Percentiles rank a stretch among this genome's conserved stretches.
Conservation (phyloP, 2,113 vertebrate genomes). For the Leptodactylus fuscus region DNA sequence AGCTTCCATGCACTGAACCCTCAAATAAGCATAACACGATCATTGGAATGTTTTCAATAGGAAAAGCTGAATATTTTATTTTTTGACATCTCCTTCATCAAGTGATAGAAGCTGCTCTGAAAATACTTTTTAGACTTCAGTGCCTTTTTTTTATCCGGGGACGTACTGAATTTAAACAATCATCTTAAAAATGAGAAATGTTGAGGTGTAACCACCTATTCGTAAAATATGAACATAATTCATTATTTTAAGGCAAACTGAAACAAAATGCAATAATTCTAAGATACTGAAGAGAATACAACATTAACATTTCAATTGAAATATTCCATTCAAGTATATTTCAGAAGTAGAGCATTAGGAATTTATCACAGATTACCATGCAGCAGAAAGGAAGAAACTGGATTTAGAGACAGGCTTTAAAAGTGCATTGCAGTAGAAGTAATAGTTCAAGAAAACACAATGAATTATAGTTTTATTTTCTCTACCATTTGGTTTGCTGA, state of each 20-base stretch:
- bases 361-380: background rate
- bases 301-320: conserved; percentile 15
- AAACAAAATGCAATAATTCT: conserved; percentile 16
- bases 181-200: conserved; percentile 25
- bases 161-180: conserved; percentile 1
- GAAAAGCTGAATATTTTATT: background rate
- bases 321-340: conserved; percentile 38
- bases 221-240: background rate
- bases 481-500: conserved; percentile 41
- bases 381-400: background rate
- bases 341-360: background rate
- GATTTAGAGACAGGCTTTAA: conserved; percentile 7
- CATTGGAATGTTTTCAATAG: background rate
- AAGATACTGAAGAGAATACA: background rate
- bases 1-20: too few relatives aligned
- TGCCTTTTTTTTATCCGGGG: background rate
- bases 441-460: conserved; percentile 34
- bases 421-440: conserved; percentile 11
- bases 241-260: conserved; percentile 7
- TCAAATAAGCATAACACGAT: background rate
- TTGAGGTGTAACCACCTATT: background rate
- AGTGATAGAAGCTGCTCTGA: background rate
- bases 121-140: background rate
- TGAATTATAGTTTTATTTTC: conserved; percentile 53
- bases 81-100: background rate